These are phyloP conservation scores for Meghimatium bilineatum DNA, from an alignment of 2,888 invertebrate genomes.

Conservation along the genomic window DNA sequence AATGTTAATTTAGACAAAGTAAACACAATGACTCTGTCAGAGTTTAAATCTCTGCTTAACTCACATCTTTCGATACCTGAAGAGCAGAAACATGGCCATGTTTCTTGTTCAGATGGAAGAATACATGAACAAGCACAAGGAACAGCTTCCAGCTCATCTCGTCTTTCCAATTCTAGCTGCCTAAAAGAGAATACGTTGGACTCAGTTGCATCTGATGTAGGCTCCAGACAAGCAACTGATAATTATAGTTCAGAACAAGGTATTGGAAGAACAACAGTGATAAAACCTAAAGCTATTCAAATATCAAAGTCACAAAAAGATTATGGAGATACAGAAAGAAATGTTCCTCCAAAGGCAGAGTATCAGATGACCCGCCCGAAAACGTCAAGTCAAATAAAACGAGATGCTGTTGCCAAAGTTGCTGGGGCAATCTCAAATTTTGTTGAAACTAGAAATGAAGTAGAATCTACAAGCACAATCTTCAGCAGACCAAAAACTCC, in stretches of 20 bases:
- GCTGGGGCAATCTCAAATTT: constrained; percentile 48
- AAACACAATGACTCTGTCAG: constrained; percentile 70
- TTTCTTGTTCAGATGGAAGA: background rate
- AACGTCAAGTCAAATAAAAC: constrained; percentile 45
- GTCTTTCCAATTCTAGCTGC: constrained; percentile 36
- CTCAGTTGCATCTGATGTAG: constrained; percentile 46
- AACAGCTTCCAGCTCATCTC: background rate
- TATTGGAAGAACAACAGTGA: constrained; percentile 13
- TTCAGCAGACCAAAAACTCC: constrained; percentile 37
- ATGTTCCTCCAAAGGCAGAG: constrained; percentile 25
- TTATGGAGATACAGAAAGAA: constrained; percentile 11
- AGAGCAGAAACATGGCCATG: constrained; percentile 12
- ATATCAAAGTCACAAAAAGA: constrained; percentile 54
- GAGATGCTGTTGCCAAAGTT: constrained; percentile 47
- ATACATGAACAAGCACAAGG: constrained; percentile 5
- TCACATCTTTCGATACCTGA: constrained; percentile 61
- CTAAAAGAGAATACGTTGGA: constrained; percentile 51
- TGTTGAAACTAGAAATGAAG: constrained; percentile 36
- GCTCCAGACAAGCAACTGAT: constrained; percentile 9
- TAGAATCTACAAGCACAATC: background rate
- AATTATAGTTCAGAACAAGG: background rate
- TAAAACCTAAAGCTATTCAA: constrained; percentile 32
- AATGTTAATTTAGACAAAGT: constrained; percentile 64
- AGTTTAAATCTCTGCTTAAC: constrained; percentile 68
- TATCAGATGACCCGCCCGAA: constrained; percentile 46